phyloP scores from a whole-genome alignment of 1,140 invertebrate genomes.

The Parapsyche elsis region DNA sequence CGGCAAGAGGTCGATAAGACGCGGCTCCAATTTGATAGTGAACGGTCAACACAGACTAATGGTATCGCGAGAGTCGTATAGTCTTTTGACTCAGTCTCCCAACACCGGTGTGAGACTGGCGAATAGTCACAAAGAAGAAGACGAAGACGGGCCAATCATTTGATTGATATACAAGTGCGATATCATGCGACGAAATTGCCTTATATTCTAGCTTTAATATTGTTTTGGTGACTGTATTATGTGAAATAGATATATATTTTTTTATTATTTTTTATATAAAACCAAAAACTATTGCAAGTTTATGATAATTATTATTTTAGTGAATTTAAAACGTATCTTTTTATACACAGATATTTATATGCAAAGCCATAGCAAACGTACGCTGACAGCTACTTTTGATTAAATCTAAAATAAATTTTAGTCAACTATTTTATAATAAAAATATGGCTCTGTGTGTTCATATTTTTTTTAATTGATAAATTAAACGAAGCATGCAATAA shows the following conservation, averaged over 20 bases:
- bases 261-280: neutral
- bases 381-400: too few relatives aligned
- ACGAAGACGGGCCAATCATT: conserved; percentile 33
- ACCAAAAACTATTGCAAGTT: conserved; percentile 1
- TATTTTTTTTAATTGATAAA: neutral
- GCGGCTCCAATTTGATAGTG: conserved; percentile 78
- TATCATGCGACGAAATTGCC: too few relatives aligned
- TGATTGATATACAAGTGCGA: neutral
- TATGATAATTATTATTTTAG: neutral
- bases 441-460: neutral
- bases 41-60: conserved; percentile 76
- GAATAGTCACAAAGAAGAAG: conserved; percentile 36
- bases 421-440: neutral
- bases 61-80: conserved; percentile 71
- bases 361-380: too few relatives aligned
- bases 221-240: neutral
- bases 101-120: conserved; percentile 36
- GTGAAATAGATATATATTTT: neutral
- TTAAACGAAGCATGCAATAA: neutral
- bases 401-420: neutral
- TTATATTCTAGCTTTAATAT: conserved; percentile 17
- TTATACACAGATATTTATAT: too few relatives aligned
- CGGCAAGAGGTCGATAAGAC: conserved; percentile 74
- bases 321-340: neutral
- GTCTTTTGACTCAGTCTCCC: conserved; percentile 63